These are phyloP conservation scores for Holothuria scabra DNA, from an alignment of 53 echinoderm and acorn worm species.

Conservation along the genomic window DNA sequence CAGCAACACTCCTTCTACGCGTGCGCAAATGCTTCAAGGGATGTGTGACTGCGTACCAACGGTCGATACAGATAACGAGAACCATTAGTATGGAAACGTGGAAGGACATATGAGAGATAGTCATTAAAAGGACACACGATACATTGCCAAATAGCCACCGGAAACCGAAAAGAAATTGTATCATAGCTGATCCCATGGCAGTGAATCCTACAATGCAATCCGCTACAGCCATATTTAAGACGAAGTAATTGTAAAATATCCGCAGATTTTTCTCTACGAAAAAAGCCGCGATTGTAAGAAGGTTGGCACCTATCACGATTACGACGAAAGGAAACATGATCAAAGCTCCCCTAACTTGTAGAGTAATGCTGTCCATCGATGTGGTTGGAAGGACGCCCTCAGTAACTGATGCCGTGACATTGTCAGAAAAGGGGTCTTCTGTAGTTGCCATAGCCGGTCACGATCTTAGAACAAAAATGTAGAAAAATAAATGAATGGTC, in stretches of 20 bases:
- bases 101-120: slow-evolving; percentile 15
- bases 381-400: neutral
- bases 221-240: slow-evolving; percentile 9
- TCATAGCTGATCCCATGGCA: slow-evolving; percentile 1
- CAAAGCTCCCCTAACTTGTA: slow-evolving; percentile 2
- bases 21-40: neutral
- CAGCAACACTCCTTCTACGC: neutral
- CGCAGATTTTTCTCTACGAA: slow-evolving; percentile 9
- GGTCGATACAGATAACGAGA: slow-evolving; percentile 19
- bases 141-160: slow-evolving; percentile 15
- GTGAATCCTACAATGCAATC: neutral
- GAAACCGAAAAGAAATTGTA: slow-evolving; percentile 6
- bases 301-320: neutral
- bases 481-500: neutral
- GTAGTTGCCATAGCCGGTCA: neutral
- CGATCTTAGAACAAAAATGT: no score
- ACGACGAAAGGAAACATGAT: slow-evolving; percentile 14
- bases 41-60: neutral
- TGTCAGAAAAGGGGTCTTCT: neutral
- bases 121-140: neutral
- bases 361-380: no score
- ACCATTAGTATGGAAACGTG: slow-evolving; percentile 14
- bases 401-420: neutral
- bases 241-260: slow-evolving; percentile 19
- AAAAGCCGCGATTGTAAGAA: neutral